Conservation (phyloP, 2,113 vertebrate genomes). For the Crotalus viridis region DNA sequence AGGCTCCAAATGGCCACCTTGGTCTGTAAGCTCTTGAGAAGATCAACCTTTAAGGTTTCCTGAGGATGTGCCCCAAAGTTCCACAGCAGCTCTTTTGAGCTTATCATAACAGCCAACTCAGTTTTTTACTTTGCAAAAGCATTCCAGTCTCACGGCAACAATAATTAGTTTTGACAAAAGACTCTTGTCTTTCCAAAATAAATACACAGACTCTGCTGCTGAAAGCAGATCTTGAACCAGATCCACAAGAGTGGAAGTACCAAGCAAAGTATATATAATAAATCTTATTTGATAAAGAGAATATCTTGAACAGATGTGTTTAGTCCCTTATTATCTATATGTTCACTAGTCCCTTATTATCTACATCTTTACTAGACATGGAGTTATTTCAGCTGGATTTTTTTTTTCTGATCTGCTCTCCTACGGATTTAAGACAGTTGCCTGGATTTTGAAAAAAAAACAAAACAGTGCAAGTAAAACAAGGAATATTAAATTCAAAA, state of each 20-base stretch:
- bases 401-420: background rate
- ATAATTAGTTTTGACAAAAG: slow-evolving; percentile 71
- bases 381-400: background rate
- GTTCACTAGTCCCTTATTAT: too few species aligned
- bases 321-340: too few species aligned
- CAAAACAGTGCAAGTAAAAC: background rate
- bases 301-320: background rate
- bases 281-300: background rate
- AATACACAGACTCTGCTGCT: slow-evolving; percentile 47
- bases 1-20: background rate
- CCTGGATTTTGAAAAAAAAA: background rate
- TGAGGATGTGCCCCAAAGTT: slow-evolving; percentile 66
- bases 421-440: background rate
- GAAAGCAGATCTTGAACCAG: fast-evolving
- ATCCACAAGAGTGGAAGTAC: background rate
- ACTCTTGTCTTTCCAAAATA: slow-evolving; percentile 68
- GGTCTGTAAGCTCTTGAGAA: slow-evolving; percentile 29
- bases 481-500: background rate
- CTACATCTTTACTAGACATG: background rate
- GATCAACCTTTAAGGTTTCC: slow-evolving; percentile 70
- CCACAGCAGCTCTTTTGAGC: slow-evolving; percentile 50
- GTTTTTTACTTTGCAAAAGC: slow-evolving; percentile 74
- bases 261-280: background rate
- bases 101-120: slow-evolving; percentile 68
- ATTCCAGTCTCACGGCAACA: slow-evolving; percentile 72